Evolutionary conservation across 2,113 vertebrate genomes (phyloP), one percentile per base, ranked within the genome.

Genomic region (Zosterops japonicus): DNA sequence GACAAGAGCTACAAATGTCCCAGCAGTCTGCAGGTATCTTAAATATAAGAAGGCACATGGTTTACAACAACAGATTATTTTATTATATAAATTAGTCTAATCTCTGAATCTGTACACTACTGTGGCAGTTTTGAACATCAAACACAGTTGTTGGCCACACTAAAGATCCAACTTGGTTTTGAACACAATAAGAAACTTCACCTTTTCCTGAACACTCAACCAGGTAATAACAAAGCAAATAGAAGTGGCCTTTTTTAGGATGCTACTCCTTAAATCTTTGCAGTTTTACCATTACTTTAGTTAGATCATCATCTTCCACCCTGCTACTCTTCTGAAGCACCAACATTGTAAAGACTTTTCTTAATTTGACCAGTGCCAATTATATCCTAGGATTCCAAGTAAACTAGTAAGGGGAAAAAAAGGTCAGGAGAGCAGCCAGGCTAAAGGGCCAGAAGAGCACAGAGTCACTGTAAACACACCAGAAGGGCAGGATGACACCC

Each of bases 11-110:
- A 59, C 55, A 70, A 28, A 29, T 21, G 41, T 29, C 20, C 25
- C 56, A 90, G 22, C 1, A 0, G 2, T 23, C 64, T 78, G 44
- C 57, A 71, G 14, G 11, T n/a, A 27, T 35, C 53, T 87, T 59
- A 67, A 36, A 57, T 20, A 46, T 0, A 52, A 74, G 35, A 68
- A 55, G 29, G 49, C 6, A 49, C 0, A 1, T 3, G 14, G 28
- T 18, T 59, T 59, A 84, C 41, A 76, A 55, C 56, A 39, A 52
- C 7, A 35, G 8, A 28, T 44, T 47, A 20, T 42, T 29, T 71
- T 42, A 16, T 5, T 23, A 64, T 12, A 53, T 15, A 63, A 23
- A 27, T 63, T 3, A 63, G n/a, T 65, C 50, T 81, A 27, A 71
- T 56, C 93, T 75, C 53, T 85, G 53, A 76, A 79, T 60, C 57